These are phyloP conservation scores for Leucophenga montana DNA, from an alignment of 2,888 invertebrate species.

Conservation along the genomic window DNA sequence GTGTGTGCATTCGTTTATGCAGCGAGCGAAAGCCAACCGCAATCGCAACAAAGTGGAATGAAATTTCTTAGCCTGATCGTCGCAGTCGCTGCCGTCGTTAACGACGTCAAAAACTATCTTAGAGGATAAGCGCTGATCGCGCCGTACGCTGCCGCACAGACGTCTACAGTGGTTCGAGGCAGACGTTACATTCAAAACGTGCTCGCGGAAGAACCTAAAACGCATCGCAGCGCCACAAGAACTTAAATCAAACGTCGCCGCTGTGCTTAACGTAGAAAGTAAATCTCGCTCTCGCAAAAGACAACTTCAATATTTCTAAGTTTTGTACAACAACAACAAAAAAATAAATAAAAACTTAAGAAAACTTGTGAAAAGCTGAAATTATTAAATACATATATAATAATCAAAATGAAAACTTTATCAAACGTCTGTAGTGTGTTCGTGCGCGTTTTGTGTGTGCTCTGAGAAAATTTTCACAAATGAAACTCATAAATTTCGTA, in stretches of 20 bases:
- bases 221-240: constrained; percentile 11
- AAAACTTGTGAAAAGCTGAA: constrained; percentile 33
- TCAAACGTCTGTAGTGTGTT: neutral
- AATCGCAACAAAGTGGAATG: constrained; percentile 61
- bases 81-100: no score
- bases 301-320: constrained; percentile 34
- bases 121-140: constrained; percentile 70
- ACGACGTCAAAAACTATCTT: constrained; percentile 48
- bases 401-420: constrained; percentile 19
- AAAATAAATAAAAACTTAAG: constrained; percentile 18
- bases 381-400: constrained; percentile 30
- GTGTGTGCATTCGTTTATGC: constrained; percentile 15
- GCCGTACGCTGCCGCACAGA: constrained; percentile 69
- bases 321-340: constrained; percentile 30
- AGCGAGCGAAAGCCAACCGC: constrained; percentile 54
- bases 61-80: constrained; percentile 58
- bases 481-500: constrained; percentile 31
- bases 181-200: constrained; percentile 67
- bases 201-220: constrained; percentile 59
- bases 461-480: constrained; percentile 49
- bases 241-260: constrained; percentile 19
- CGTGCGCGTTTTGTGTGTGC: neutral
- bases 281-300: constrained; percentile 7
- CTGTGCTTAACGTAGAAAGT: neutral
- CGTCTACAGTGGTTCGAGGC: constrained; percentile 69